Evolutionary conservation across 2,797 vertebrate species (phyloP), one percentile per base, ranked within the genome.

Genomic region (Echeneis naucrates): DNA sequence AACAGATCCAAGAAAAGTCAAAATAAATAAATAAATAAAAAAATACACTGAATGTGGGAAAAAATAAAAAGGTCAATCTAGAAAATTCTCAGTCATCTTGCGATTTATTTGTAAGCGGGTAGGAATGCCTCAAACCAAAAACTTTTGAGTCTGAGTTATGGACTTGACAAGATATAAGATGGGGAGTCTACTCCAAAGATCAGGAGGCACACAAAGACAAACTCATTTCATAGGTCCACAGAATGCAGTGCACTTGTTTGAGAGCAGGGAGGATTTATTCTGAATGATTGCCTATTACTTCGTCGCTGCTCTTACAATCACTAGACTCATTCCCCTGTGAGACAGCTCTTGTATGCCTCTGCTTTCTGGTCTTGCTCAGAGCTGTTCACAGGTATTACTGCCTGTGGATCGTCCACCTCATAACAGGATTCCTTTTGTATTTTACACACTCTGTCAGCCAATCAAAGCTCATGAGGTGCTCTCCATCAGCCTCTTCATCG

Each of bases 181-280:
- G 2, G 27, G 10, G 23, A n/a, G 26, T 70, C 48, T 30, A 66
- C 60, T 71, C 65, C 77, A 72, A 61, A 60, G 61, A 77, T 81
- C 71, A 70, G 1, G 42, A 80, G 51, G 68, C 54, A 52, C 51
- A 48, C 45, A 37, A 60, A 82, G 75, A 72, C 63, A 76, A 74
- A 83, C 24, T 72, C 19, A 45, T 75, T 68, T 78, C 73, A 80
- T 73, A 61, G 68, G 82, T 75, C 68, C 55, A 45, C 45, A 38
- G 42, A 64, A 60, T 59, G 54, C 16, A 50, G 51, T 72, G 24
- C 19, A 21, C 53, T 72, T 67, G 58, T 76, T 65, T 63, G 35
- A 78, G 74, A 35, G 55, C 50, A n/a, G 58, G 35, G 68, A 62
- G 75, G 78, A 87, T 76, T 70, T 85, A 72, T 67, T 78, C 58